Base-by-base conservation (phyloP, 1,140 invertebrate species). In the Augochlora pura region DNA sequence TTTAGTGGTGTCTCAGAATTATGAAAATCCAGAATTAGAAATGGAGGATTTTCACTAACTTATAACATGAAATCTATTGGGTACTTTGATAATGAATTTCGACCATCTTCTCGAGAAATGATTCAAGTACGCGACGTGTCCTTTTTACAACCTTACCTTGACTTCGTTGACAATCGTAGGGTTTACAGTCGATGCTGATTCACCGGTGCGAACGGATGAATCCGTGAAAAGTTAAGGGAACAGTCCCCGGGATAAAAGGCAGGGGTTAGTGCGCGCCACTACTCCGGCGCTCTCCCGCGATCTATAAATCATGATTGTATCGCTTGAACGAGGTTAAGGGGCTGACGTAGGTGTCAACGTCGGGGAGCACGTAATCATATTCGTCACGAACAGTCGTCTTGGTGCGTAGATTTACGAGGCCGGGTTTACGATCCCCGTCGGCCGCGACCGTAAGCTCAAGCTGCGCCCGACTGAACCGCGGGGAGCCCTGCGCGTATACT, bases 281-380 rank as follows among this genome's bases (percentile, higher is more conserved):
- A 1, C 32, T 12, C 54, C 57, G 12, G n/a, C n/a, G 6, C 3
- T 14, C 1, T 0, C 38, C 12, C 7, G 38, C 64, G 23, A 42
- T 42, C 66, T 82, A 79, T 84, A 85, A 84, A 84, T 85, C 82
- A 76, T 73, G 75, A 84, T 84, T 66, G 78, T 78, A 71, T 78
- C 66, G 49, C 49, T 42, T 73, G 57, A 75, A 82, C 54, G 65
- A 80, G 59, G 72, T 75, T 74, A 72, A 70, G 77, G 57, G 64
- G n/a, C 57, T 39, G 67, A 39, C 52, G 27, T 52, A 59, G 69
- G 66, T 76, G 81, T 76, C 82, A 81, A 83, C 81, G 66, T 12
- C 39, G 39, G 14, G 18, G 46, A 65, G 14, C 59, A 42, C 62
- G 59, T 77, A 84, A 87, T 86, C 79, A 81, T 86, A 77, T 84